Percentiles rank a stretch among this genome's conserved stretches.
Evolutionary conservation across 2,797 vertebrate species (phyloP).

Genomic region (Gobio occitaniae): DNA sequence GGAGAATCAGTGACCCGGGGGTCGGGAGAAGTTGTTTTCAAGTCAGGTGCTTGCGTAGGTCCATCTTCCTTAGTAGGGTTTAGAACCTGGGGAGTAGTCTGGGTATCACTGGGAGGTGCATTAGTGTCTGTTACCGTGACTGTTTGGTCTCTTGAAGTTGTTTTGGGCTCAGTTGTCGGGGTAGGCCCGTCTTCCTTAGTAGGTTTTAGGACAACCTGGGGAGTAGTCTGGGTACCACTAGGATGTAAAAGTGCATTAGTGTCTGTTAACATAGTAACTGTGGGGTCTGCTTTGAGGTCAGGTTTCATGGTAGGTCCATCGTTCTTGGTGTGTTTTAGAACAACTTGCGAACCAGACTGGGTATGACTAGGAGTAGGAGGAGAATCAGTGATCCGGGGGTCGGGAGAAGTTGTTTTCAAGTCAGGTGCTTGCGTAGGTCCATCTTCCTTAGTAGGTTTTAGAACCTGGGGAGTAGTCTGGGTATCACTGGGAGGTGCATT

Average conservation of each 20-base stretch:
- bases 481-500: background rate
- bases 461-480: background rate
- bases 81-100: background rate
- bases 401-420: background rate
- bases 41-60: no score
- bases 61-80: background rate
- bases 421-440: background rate
- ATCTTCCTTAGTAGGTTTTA: background rate
- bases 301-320: no score
- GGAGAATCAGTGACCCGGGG: no score
- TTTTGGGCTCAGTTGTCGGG: background rate
- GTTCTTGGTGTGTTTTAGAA: no score
- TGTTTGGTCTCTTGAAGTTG: background rate
- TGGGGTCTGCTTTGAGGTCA: background rate
- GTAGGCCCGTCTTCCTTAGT: background rate
- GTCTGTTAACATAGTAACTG: background rate
- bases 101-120: background rate
- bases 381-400: background rate
- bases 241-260: background rate
- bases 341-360: background rate
- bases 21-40: no score
- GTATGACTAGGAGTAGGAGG: background rate
- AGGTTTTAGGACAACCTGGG: background rate
- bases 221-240: background rate
- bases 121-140: slow-evolving; percentile 5